phyloP scores from a whole-genome alignment of 2,888 invertebrate genomes.

The Tetheella fluctuosa region DNA sequence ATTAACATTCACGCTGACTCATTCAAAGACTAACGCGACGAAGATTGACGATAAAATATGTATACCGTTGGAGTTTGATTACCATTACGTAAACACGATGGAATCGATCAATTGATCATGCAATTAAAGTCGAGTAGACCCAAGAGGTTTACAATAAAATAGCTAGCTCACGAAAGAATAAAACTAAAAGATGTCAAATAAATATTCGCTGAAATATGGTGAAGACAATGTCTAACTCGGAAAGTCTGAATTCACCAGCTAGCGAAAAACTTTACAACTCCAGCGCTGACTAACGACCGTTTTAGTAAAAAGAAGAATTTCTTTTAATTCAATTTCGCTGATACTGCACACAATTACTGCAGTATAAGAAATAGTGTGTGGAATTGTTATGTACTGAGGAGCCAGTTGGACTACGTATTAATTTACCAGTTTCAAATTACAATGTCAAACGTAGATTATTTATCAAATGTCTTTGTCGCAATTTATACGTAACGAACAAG shows the following conservation, averaged over 20 bases:
- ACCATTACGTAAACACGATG: slow-evolving; percentile 28
- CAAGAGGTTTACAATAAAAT: slow-evolving; percentile 19
- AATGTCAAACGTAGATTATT: slow-evolving; percentile 5
- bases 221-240: slow-evolving; percentile 55
- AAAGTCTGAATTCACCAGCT: slow-evolving; percentile 45
- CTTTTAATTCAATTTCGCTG: slow-evolving; percentile 54
- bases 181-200: slow-evolving; percentile 45
- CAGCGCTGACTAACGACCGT: slow-evolving; percentile 56
- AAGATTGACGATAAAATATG: slow-evolving; percentile 48
- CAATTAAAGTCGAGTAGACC: slow-evolving; percentile 1
- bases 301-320: slow-evolving; percentile 45
- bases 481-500: neutral
- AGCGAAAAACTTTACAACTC: slow-evolving; percentile 54
- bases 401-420: neutral
- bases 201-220: slow-evolving; percentile 54
- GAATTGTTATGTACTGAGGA: neutral
- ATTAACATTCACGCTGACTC: slow-evolving; percentile 77
- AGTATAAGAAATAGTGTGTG: slow-evolving; percentile 17
- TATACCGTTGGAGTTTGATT: slow-evolving; percentile 41
- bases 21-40: slow-evolving; percentile 47
- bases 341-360: slow-evolving; percentile 27
- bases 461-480: slow-evolving; percentile 10
- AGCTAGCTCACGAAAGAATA: slow-evolving; percentile 22
- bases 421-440: neutral
- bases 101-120: neutral